phyloP scores from a whole-genome alignment of 1,140 invertebrate species.

The Diuraphis noxia region DNA sequence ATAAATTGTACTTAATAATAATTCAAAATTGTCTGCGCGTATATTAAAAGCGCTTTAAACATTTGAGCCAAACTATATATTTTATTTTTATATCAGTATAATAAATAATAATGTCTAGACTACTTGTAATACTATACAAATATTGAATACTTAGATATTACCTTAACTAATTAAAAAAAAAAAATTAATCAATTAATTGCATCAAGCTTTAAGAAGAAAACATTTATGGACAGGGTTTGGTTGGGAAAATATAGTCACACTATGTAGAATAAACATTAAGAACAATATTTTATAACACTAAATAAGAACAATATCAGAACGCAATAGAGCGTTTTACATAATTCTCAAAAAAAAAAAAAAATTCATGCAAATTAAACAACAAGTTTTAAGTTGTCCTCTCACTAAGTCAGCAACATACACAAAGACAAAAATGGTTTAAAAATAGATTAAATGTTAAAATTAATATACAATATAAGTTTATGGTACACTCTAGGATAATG shows the following conservation, averaged over 20 bases:
- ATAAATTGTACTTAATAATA: conserved; percentile 48
- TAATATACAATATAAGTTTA: conserved; percentile 37
- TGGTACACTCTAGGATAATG: conserved; percentile 42
- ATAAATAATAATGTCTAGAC: conserved; percentile 51
- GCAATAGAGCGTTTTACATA: conserved; percentile 2
- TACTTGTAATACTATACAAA: conserved; percentile 52
- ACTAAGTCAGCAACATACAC: conserved; percentile 38
- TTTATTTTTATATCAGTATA: conserved; percentile 46
- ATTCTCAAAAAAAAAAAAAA: conserved; percentile 29
- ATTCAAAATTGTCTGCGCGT: conserved; percentile 31
- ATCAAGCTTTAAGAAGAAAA: conserved; percentile 51
- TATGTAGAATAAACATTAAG: conserved; percentile 37
- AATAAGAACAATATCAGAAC: conserved; percentile 34
- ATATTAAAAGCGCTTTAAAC: conserved; percentile 35
- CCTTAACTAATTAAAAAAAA: conserved; percentile 40
- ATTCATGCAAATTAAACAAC: conserved; percentile 34
- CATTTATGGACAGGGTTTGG: conserved; percentile 27
- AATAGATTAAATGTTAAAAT: conserved; percentile 43
- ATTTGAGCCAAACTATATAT: conserved; percentile 51
- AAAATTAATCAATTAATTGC: conserved; percentile 13
- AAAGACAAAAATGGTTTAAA: conserved; percentile 29
- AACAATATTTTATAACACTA: conserved; percentile 44
- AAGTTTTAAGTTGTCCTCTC: conserved; percentile 27
- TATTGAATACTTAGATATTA: conserved; percentile 49
- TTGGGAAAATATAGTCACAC: conserved; percentile 46